phyloP scores from a whole-genome alignment of 1,140 invertebrate genomes.

The Drosophila bocqueti region DNA sequence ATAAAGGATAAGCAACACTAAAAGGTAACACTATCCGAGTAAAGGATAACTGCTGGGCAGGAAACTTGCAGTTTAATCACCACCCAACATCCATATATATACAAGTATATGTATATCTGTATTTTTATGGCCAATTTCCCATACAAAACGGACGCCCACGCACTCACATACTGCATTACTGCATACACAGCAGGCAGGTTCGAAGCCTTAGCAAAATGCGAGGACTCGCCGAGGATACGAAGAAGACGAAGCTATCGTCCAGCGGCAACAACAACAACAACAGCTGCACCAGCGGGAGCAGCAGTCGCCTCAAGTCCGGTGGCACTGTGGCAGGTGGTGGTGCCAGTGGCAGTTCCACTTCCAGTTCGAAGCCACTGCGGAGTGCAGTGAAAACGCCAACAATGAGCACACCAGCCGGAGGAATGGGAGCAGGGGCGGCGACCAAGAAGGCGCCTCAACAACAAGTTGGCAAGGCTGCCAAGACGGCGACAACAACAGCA shows the following conservation, averaged over 20 bases:
- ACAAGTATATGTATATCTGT: constrained; percentile 20
- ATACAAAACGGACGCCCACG: constrained; percentile 34
- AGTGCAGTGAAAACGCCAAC: constrained; percentile 55
- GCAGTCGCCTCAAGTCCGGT: constrained; percentile 36
- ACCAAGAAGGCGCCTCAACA: constrained; percentile 58
- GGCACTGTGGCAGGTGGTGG: constrained; percentile 8
- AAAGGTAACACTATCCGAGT: constrained; percentile 16
- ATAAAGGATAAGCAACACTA: not conserved
- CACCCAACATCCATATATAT: constrained; percentile 33
- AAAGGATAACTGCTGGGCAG: not conserved
- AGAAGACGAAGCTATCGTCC: constrained; percentile 68
- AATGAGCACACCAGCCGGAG: constrained; percentile 36
- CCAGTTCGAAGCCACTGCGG: constrained; percentile 50
- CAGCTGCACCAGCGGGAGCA: constrained; percentile 19
- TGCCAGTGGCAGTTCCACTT: constrained; percentile 53
- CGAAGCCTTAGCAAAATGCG: constrained; percentile 69
- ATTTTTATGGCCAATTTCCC: constrained; percentile 47
- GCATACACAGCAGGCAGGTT: constrained; percentile 19
- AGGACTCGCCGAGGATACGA: constrained; percentile 77
- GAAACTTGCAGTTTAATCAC: constrained; percentile 3
- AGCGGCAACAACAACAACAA: constrained; percentile 63
- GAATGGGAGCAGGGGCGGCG: constrained; percentile 17
- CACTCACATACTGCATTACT: constrained; percentile 18
- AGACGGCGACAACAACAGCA: constrained; percentile 36
- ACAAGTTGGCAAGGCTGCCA: constrained; percentile 63